These are phyloP conservation scores for Silvanus unidentatus DNA, from an alignment of 2,888 invertebrate species.

Conservation along the genomic window DNA sequence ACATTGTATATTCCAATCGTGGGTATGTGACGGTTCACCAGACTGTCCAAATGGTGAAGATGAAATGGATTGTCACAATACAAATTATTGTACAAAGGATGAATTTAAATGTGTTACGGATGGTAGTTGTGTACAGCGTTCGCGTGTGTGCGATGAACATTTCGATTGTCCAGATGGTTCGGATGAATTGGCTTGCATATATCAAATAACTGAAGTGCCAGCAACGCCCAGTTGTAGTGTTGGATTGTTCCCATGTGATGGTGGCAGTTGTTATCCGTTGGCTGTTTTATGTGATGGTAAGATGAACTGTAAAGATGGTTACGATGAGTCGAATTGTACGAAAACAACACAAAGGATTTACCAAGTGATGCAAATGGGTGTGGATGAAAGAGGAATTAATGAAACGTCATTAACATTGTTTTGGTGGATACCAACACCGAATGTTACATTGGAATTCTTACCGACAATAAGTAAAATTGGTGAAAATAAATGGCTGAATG, in stretches of 20 bases:
- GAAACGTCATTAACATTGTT: slow-evolving; percentile 59
- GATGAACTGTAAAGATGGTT: slow-evolving; percentile 66
- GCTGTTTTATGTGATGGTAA: slow-evolving; percentile 61
- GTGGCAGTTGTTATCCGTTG: slow-evolving; percentile 55
- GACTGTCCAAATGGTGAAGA: slow-evolving; percentile 60
- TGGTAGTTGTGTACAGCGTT: slow-evolving; percentile 52
- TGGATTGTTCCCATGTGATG: slow-evolving; percentile 55
- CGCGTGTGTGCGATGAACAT: slow-evolving; percentile 49
- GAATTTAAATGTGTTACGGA: slow-evolving; percentile 58
- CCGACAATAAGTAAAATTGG: slow-evolving; percentile 58
- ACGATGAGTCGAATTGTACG: slow-evolving; percentile 64
- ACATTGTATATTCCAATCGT: slow-evolving; percentile 55
- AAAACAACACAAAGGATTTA: slow-evolving; percentile 40
- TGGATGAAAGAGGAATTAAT: slow-evolving; percentile 59
- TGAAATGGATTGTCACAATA: slow-evolving; percentile 46
- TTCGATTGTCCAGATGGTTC: slow-evolving; percentile 54
- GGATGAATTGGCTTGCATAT: slow-evolving; percentile 47
- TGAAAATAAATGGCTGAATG: slow-evolving; percentile 53
- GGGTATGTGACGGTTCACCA: slow-evolving; percentile 56
- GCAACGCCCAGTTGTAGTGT: slow-evolving; percentile 48
- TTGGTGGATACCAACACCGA: slow-evolving; percentile 54
- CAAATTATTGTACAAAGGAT: slow-evolving; percentile 39
- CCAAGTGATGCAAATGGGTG: slow-evolving; percentile 56
- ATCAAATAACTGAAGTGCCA: slow-evolving; percentile 37
- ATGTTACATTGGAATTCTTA: slow-evolving; percentile 55